Evolutionary conservation across 2,888 invertebrate genomes (phyloP), one percentile per base, ranked within the genome.

Genomic region (Silvanus unidentatus): DNA sequence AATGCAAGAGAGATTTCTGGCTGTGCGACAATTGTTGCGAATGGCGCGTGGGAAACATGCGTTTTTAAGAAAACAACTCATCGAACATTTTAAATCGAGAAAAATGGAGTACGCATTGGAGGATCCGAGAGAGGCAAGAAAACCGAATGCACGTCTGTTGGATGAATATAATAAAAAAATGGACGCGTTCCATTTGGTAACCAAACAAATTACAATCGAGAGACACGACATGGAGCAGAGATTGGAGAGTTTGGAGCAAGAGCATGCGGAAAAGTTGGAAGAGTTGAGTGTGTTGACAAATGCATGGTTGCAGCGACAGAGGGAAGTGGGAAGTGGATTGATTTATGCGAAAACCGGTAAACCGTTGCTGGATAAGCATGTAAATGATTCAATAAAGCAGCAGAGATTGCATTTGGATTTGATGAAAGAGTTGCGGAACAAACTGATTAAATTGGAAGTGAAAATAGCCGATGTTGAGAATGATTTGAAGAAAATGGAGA

Each of bases 401-500:
- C 69, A 70, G 52, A 50, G 48, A 9, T 40, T 43, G 1, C 63
- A 61, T 45, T 54, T 56, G 44, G 46, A 58, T 2, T 60, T 66
- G 48, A 55, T 70, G n/a, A 52, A 57, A n/a, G 49, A 53, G 1
- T 55, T 66, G 54, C 54, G 70, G 11, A 44, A 69, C 12, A 54
- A 44, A n/a, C 67, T 57, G 45, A 68, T 71, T 13, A 63, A 62
- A 43, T 47, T 68, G 11, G 59, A 66, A 43, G 62, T 67, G 37
- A 58, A 56, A 34, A 61, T 71, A 1, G 52, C 52, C 1, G 65
- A 66, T 42, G 66, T 68, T 44, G 60, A 68, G 42, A 54, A 53
- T 2, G 59, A 58, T 11, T 59, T 69, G 16, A 53, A 59, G 34
- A 57, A 55, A 8, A 45, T 70, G 38, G 76, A 77, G 56, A 65